Base-by-base conservation (phyloP, 2,113 vertebrate genomes). In the Pseudolaguvia tuberculata region DNA sequence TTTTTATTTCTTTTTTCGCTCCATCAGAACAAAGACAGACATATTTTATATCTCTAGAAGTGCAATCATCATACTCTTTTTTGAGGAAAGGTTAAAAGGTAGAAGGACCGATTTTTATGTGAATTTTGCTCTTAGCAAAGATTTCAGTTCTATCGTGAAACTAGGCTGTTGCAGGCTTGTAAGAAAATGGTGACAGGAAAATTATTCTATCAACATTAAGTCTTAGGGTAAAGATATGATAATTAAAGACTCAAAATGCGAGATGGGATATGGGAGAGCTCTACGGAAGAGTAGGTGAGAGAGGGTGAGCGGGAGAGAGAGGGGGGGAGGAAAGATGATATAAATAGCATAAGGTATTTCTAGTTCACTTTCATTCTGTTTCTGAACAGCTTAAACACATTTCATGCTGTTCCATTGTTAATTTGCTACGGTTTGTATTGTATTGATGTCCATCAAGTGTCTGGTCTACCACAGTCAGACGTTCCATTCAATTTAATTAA, bases 171-270 rank as follows among this genome's bases (percentile, higher is more conserved):
- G 31, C 18, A 42, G 51, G 31, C 68, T 70, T 2, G 17, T 56
- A 31, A 18, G 42, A n/a, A 31, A 15, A 57, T 27, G 17, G 53
- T 47, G 53, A 47, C 69, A 71, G 69, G 57, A 58, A 58, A 71
- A 71, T 71, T 18, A 71, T 39, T 35, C 69, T 25, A 71, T 71
- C 53, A 71, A 47, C 69, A 42, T 17, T 58, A 42, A 57, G 69
- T 56, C 35, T 58, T 11, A 27, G 35, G 21, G 55, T 57, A 35
- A 63, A 11, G 58, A 23, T 52, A 51, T 35, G 57, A 39, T 50
- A 61, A 61, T 61, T 45, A 73, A 42, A 57, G 53, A 45, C 52
- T 17, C 23, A 56, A 15, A 42, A 18, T n/a, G 14, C 15, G 69
- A 45, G 68, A 47, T 48, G 21, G 39, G 62, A 47, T 25, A 47